Evolutionary conservation across 2,888 invertebrate species (phyloP).

Genomic region (Blastobasis lacticolella): DNA sequence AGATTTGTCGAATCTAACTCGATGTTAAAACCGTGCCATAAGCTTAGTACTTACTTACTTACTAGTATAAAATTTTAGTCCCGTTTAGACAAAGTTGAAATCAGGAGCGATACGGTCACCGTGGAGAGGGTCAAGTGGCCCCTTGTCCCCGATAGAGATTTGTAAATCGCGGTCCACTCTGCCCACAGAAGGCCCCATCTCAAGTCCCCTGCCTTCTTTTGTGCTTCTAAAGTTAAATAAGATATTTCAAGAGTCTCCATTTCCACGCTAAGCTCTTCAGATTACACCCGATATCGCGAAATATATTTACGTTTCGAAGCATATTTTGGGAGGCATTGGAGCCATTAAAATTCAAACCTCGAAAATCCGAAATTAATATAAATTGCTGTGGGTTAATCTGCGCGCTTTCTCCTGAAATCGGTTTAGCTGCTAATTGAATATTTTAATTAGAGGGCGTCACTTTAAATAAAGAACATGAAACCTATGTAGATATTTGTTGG

Average conservation of each 20-base stretch:
- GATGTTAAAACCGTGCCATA: no score
- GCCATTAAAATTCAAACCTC: constrained; percentile 4
- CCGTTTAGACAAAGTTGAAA: constrained; percentile 20
- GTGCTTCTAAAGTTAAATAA: constrained; percentile 24
- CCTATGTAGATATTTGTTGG: no score
- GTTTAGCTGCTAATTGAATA: no score
- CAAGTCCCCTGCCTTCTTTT: constrained; percentile 38
- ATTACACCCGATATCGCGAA: neutral
- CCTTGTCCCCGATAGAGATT: constrained; percentile 51
- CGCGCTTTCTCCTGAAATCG: neutral
- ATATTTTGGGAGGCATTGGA: no score
- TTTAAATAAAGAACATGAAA: no score
- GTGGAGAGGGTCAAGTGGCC: constrained; percentile 47
- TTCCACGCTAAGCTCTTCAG: constrained; percentile 5
- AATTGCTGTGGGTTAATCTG: neutral
- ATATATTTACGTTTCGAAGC: no score
- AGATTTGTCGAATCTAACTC: no score
- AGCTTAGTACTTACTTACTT: no score
- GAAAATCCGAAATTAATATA: constrained; percentile 1
- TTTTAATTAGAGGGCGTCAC: no score
- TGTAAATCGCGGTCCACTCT: constrained; percentile 54
- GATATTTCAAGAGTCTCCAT: constrained; percentile 21
- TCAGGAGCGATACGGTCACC: constrained; percentile 22
- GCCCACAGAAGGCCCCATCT: constrained; percentile 31
- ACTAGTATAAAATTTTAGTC: no score